Evolutionary conservation across 2,797 vertebrate genomes (phyloP).

Genomic region (Epinephelus awoara): DNA sequence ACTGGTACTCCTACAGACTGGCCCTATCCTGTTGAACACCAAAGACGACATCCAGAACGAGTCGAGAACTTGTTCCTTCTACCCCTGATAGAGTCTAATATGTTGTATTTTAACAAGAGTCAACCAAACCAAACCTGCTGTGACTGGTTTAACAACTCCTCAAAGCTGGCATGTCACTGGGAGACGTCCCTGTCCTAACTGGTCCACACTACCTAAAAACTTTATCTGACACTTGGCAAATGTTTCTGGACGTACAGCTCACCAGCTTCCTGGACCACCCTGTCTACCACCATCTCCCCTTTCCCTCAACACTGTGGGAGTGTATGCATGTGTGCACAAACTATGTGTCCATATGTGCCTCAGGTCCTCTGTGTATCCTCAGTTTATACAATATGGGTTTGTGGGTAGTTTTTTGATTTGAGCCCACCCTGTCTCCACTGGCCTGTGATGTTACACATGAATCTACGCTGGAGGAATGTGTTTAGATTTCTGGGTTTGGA

Average conservation of each 20-base stretch:
- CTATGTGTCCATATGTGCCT: conserved; percentile 35
- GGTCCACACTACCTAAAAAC: not conserved
- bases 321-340: conserved; percentile 12
- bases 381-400: conserved; percentile 42
- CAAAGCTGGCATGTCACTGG: not conserved
- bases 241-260: not conserved
- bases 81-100: not conserved
- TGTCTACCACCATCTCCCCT: conserved; percentile 35
- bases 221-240: not conserved
- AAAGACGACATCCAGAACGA: not conserved
- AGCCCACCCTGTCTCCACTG: conserved; percentile 41
- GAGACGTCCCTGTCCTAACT: not conserved
- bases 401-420: conserved; percentile 31
- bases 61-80: not conserved
- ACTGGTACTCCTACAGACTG: not conserved
- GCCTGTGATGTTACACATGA: conserved; percentile 24
- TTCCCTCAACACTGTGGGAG: conserved; percentile 11
- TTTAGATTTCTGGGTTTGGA: conserved; percentile 64
- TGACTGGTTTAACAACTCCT: not conserved
- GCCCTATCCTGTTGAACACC: not conserved
- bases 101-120: not conserved
- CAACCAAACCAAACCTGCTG: not conserved
- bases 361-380: conserved; percentile 24
- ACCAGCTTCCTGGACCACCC: conserved; percentile 39
- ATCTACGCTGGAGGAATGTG: conserved; percentile 46